phyloP scores from a whole-genome alignment of 2,888 invertebrate genomes.

The Drosophila mercatorum region DNA sequence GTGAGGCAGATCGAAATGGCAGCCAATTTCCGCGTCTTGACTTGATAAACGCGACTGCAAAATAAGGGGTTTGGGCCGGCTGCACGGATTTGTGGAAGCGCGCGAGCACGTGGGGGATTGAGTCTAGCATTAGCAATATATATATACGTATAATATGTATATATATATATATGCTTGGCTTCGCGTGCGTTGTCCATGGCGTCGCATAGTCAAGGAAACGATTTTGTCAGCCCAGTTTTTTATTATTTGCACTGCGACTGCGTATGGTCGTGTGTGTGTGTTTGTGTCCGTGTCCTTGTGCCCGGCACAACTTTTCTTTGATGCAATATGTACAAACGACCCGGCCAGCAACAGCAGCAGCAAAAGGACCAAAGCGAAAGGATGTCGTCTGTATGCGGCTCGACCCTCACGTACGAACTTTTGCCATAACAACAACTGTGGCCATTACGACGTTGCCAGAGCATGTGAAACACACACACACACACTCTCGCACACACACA shows the following conservation, averaged over 20 bases:
- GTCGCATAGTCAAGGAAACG: constrained; percentile 54
- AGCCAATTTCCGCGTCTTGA: constrained; percentile 64
- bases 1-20: constrained; percentile 62
- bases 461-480: constrained; percentile 58
- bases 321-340: constrained; percentile 79
- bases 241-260: constrained; percentile 72
- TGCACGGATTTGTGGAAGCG: constrained; percentile 21
- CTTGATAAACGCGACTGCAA: constrained; percentile 58
- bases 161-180: constrained; percentile 6
- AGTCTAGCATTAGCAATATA: constrained; percentile 16
- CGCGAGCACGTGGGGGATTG: constrained; percentile 48
- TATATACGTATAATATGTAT: background rate
- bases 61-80: constrained; percentile 9
- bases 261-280: constrained; percentile 47
- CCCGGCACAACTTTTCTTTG: constrained; percentile 71
- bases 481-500: constrained; percentile 19
- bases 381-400: constrained; percentile 68
- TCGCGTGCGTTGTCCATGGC: constrained; percentile 52
- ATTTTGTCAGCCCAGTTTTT: constrained; percentile 58
- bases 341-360: constrained; percentile 36
- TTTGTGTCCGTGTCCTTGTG: constrained; percentile 39
- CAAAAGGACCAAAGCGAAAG: constrained; percentile 69
- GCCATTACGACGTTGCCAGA: constrained; percentile 73
- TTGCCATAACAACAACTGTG: constrained; percentile 81
- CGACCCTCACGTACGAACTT: constrained; percentile 81